phyloP scores from a whole-genome alignment of 1,140 invertebrate genomes.

The Hermetia illucens region DNA sequence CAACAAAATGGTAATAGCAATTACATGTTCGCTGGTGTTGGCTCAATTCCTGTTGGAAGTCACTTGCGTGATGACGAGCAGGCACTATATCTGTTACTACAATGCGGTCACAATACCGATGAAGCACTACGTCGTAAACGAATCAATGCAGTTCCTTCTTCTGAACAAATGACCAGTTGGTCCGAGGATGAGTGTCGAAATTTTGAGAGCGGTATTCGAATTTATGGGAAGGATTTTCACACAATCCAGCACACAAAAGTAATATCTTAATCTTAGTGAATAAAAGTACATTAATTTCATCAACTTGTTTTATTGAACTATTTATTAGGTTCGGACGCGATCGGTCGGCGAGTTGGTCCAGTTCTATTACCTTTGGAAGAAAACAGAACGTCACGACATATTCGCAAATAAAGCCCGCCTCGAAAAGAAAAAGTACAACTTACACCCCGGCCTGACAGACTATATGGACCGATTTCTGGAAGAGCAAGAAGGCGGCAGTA shows the following conservation, averaged over 20 bases:
- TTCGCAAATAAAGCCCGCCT: slow-evolving; percentile 71
- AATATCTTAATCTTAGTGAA: slow-evolving; percentile 11
- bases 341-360: slow-evolving; percentile 95
- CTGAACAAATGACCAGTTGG: slow-evolving; percentile 75
- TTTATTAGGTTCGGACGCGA: no score
- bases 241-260: slow-evolving; percentile 89
- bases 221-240: slow-evolving; percentile 93
- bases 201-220: slow-evolving; percentile 87
- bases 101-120: slow-evolving; percentile 89
- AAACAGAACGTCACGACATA: slow-evolving; percentile 87
- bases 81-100: slow-evolving; percentile 68
- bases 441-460: slow-evolving; percentile 73
- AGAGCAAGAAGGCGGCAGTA: slow-evolving; percentile 49
- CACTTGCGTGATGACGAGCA: slow-evolving; percentile 89
- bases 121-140: slow-evolving; percentile 77
- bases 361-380: slow-evolving; percentile 99
- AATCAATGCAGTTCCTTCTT: slow-evolving; percentile 56
- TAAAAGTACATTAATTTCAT: no score
- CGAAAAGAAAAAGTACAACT: slow-evolving; percentile 75
- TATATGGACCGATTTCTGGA: slow-evolving; percentile 79
- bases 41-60: slow-evolving; percentile 58
- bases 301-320: no score
- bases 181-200: slow-evolving; percentile 95
- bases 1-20: no score
- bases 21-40: no score